phyloP scores from a whole-genome alignment of 35 echinoderm and acorn worm genomes.

The Ophiothrix spiculata region DNA sequence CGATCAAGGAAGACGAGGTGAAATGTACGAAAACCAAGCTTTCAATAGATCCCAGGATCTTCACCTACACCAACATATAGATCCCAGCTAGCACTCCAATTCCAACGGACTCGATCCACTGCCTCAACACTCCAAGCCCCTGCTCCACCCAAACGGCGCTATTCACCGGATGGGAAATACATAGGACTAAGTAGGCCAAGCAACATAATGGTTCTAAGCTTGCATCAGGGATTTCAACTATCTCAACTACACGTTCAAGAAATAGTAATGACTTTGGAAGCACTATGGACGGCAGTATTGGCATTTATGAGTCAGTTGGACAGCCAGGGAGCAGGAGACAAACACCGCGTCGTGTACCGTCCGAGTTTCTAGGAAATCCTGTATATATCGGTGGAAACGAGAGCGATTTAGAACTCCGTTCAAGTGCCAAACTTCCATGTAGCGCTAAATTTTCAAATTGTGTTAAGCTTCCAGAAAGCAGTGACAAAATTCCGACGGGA shows the following conservation, averaged over 20 bases:
- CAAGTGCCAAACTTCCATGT: not conserved
- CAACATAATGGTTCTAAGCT: not conserved
- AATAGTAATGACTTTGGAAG: slow-evolving; percentile 1
- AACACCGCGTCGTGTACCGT: not conserved
- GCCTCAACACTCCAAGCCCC: not conserved
- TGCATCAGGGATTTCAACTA: not conserved
- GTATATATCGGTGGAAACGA: not conserved
- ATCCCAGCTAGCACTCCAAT: not conserved
- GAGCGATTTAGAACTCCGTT: not conserved
- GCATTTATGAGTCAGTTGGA: not conserved
- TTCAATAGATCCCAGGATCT: not conserved
- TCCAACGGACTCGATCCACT: not conserved
- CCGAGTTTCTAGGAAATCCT: not conserved
- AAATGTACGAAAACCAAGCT: not conserved
- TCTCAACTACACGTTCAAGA: not conserved
- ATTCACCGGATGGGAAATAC: not conserved
- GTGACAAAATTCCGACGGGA: too few relatives aligned
- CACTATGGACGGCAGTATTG: not conserved
- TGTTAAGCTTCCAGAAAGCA: not conserved
- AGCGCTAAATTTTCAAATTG: not conserved
- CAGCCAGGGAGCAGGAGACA: not conserved
- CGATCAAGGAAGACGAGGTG: not conserved
- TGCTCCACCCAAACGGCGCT: not conserved
- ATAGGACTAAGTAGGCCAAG: not conserved
- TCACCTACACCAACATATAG: not conserved